Evolutionary conservation across 2,113 vertebrate species (phyloP).

Genomic region (Myotis yumanensis): DNA sequence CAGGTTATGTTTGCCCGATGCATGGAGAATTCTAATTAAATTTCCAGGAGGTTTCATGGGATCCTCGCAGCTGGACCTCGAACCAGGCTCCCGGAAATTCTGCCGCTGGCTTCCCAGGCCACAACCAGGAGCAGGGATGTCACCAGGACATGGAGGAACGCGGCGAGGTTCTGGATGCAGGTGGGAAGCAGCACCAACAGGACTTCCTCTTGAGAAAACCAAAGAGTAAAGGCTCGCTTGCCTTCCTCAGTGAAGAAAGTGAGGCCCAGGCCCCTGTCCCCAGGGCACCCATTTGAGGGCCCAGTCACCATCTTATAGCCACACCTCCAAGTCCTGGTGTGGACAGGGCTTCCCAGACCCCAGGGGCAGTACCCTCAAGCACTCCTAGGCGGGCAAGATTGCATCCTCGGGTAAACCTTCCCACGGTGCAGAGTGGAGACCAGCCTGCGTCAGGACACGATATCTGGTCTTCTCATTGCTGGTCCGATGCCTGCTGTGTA

Average conservation of each 20-base stretch:
- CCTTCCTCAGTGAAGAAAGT: neutral
- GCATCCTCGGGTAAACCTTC: neutral
- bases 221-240: neutral
- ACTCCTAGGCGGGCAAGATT: neutral
- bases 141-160: accelerated
- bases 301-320: constrained; percentile 57
- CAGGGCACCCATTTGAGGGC: constrained; percentile 42
- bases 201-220: constrained; percentile 54
- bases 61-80: neutral
- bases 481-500: neutral
- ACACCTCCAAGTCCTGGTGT: neutral
- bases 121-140: neutral
- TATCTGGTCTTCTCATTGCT: neutral
- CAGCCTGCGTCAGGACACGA: neutral
- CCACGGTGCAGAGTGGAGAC: neutral
- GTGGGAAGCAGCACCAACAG: neutral
- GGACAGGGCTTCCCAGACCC: constrained; percentile 14
- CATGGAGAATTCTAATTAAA: neutral
- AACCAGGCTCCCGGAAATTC: neutral
- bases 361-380: neutral
- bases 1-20: neutral
- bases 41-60: neutral
- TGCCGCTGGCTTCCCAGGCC: neutral
- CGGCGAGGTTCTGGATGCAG: accelerated
- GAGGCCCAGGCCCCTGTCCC: constrained; percentile 13